phyloP scores from a whole-genome alignment of 2,888 invertebrate species.

The Thyatira batis region DNA sequence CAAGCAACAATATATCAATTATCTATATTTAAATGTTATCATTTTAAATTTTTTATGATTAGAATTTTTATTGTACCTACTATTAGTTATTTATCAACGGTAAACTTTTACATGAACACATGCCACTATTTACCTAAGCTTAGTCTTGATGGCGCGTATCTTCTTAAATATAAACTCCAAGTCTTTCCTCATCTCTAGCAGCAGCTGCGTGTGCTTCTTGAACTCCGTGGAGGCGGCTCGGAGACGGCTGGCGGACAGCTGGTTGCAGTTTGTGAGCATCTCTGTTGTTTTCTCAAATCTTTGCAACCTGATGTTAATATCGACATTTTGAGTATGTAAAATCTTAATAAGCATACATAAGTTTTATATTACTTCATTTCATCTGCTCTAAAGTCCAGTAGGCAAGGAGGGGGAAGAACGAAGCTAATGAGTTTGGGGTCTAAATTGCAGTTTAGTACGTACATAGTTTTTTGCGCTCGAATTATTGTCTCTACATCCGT shows the following conservation, averaged over 20 bases:
- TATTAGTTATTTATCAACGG: no score
- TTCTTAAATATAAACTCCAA: conserved; percentile 96
- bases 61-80: no score
- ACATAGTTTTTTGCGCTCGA: conserved; percentile 96
- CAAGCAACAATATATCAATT: no score
- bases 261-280: conserved; percentile 98
- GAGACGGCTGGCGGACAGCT: conserved; percentile 93
- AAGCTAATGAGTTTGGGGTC: neutral
- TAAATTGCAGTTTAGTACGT: conserved; percentile 45
- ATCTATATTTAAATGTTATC: no score
- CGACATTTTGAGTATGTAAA: no score
- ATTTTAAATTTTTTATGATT: no score
- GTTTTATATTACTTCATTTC: no score
- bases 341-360: no score
- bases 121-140: conserved; percentile 83
- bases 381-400: no score
- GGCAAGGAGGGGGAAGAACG: no score
- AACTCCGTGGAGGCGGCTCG: conserved; percentile 94
- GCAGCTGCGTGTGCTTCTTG: conserved; percentile 92
- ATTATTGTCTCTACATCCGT: conserved; percentile 95
- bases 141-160: conserved; percentile 91
- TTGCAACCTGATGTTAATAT: conserved; percentile 95
- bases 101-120: neutral
- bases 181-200: conserved; percentile 96
- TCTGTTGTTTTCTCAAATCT: conserved; percentile 99